Base-by-base conservation (phyloP, 2,888 invertebrate genomes). In the Dynastes maya region DNA sequence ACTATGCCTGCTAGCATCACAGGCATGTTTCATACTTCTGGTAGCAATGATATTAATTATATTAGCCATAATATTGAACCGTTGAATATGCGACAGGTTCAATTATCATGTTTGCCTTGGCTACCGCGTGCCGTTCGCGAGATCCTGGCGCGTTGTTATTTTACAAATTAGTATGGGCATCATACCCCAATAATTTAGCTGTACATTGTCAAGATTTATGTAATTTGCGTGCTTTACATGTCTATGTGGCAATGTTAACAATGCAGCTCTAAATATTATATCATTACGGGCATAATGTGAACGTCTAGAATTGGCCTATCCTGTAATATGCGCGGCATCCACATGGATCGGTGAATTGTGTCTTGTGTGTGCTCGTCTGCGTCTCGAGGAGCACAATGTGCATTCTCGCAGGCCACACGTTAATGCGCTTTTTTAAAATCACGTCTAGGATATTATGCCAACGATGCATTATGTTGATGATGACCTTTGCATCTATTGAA, bases 251-350 rank as follows among this genome's bases (percentile, higher is more conserved):
- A 45, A 67, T 22, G 45, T 45, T 45, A 45, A 67, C 67, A 45
- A 45, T 67, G 67, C 67, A 11, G n/a, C n/a, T 27, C 45, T 67
- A 45, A 67, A 67, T 67, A 45, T 67, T 67, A 67, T 67, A 67
- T 45, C 67, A 61, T 61, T 61, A 61, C 22, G 29, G 22, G 29
- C 5, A 61, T 29, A 55, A 55, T 55, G 22, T 2, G 22, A 22
- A 22, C 55, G 55, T 11, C 9, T 45, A 45, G 11, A 8, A 45
- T 8, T 2, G 45, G 45, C 9, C 45, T 45, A 11, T 11, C 11
- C 11, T 11, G 11, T 45, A 45, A 0, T 45, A 45, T 45, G 45
- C 45, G 45, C 45, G 45, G 45, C 45, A 45, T 45, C 11, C 45
- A 11, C 45, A 45, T 45, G 11, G 45, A 45, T 45, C 45, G 45